Evolutionary conservation across 2,888 invertebrate species (phyloP), one percentile per base, ranked within the genome.

Genomic region (Oscheius onirici): DNA sequence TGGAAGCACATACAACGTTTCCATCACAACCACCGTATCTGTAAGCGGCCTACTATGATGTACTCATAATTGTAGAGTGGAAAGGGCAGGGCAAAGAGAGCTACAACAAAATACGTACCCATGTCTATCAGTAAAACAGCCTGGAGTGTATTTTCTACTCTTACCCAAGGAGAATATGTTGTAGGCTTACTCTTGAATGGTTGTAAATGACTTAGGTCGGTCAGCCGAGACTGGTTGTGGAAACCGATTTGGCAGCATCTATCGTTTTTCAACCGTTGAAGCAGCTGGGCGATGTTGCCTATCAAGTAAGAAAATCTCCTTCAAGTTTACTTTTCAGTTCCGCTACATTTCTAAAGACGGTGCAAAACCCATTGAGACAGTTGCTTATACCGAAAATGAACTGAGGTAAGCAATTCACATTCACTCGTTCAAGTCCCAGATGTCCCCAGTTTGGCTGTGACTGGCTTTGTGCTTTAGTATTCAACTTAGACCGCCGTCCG

Each of bases 381-480:
- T 74, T n/a, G 81, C 79, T 49, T 55, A 78, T 11, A 74, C 66
- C 6, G 81, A 79, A n/a, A 46, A 63, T 15, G 34, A 49, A 63
- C 10, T 61, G 46, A 63, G 49, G 43, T 43, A 43, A 22, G 15
- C 17, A 11, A 20, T 44, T 28, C 13, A 17, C 22, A 11, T 34
- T n/a, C n/a, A n/a, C n/a, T n/a, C n/a, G n/a, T n/a, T 28, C 28
- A 55, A 3, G 41, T 49, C 26, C 76, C n/a, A 75, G 74, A 58
- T 82, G 82, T 51, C 82, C 82, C 20, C 78, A 82, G 55, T 82
- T 78, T 58, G 82, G 80, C 13, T 82, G 82, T 51, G 79, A 78
- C 17, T 82, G 81, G 81, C 74, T 74, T 54, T 82, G 82, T 61
- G 74, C 76, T 3, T 65, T 82, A 0, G 72, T 82, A 3, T 80